Evolutionary conservation across 2,113 vertebrate genomes (phyloP).

Genomic region (Sylvietta virens): DNA sequence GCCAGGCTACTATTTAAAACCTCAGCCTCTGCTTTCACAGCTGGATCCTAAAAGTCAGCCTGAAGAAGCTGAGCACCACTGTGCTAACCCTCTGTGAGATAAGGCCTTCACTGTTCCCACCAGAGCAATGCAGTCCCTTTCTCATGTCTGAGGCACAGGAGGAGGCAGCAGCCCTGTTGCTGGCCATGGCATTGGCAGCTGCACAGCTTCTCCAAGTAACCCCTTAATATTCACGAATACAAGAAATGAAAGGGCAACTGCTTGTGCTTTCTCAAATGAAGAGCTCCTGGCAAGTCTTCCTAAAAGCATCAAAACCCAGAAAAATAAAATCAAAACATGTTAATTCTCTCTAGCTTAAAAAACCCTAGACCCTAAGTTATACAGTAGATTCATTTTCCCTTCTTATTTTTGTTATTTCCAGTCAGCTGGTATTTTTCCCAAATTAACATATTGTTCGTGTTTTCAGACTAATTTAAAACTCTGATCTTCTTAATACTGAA

Average conservation of each 20-base stretch:
- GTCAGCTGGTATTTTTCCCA: not conserved
- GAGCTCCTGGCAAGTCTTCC: not conserved
- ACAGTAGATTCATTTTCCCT: not conserved
- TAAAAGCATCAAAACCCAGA: not conserved
- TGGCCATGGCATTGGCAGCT: not conserved
- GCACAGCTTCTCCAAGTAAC: not conserved
- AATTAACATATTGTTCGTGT: not conserved
- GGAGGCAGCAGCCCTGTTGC: not conserved
- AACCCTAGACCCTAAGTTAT: not conserved
- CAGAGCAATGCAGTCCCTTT: not conserved
- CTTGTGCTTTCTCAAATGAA: not conserved
- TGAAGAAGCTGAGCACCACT: not conserved
- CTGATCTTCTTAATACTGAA: not conserved
- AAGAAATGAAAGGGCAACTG: not conserved
- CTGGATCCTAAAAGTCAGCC: not conserved
- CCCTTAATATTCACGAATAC: not conserved
- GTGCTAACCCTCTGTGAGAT: rapidly evolving
- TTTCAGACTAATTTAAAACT: not conserved
- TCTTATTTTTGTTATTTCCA: not conserved
- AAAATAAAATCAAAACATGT: not conserved
- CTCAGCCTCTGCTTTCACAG: not conserved
- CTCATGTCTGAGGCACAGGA: not conserved
- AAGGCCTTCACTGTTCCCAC: rapidly evolving
- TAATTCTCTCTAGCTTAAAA: not conserved
- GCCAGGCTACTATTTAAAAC: not conserved